Evolutionary conservation across 1,140 invertebrate genomes (phyloP).

Genomic region (Bombus soroeensis): DNA sequence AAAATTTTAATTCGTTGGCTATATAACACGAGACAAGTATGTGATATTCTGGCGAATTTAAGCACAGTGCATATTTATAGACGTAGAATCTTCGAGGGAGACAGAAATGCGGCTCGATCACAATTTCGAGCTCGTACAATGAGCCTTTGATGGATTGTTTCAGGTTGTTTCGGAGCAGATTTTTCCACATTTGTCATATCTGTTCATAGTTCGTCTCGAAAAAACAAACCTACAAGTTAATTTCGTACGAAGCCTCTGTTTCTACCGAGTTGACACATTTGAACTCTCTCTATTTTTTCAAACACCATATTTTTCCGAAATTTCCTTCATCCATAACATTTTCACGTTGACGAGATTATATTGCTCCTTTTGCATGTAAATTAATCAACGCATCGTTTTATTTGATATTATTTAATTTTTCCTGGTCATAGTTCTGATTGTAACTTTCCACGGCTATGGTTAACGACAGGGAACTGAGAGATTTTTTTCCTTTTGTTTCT

Average conservation of each 20-base stretch:
- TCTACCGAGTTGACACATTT: not conserved
- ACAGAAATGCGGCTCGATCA: not conserved
- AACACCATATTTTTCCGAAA: not conserved
- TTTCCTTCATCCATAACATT: not conserved
- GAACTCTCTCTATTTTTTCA: not conserved
- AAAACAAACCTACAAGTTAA: constrained; percentile 14
- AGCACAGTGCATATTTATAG: not conserved
- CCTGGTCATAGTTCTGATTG: not conserved
- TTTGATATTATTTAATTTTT: not conserved
- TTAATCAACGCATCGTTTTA: not conserved
- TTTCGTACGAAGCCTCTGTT: constrained; percentile 1
- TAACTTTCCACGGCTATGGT: not conserved
- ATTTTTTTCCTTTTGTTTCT: not conserved
- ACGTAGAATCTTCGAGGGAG: not conserved
- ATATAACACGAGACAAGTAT: not conserved
- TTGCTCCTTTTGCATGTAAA: not conserved
- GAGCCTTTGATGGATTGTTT: constrained; percentile 21
- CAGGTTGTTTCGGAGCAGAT: not conserved
- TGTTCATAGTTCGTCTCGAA: not conserved
- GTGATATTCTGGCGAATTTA: not conserved
- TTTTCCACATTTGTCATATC: constrained; percentile 22
- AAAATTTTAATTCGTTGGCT: not conserved
- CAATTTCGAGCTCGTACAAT: not conserved
- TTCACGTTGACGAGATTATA: accelerated
- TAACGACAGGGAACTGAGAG: not conserved